Percentiles rank a stretch among this genome's conserved stretches.
Conservation (phyloP, 2,888 invertebrate species). For the Mystacides longicornis region DNA sequence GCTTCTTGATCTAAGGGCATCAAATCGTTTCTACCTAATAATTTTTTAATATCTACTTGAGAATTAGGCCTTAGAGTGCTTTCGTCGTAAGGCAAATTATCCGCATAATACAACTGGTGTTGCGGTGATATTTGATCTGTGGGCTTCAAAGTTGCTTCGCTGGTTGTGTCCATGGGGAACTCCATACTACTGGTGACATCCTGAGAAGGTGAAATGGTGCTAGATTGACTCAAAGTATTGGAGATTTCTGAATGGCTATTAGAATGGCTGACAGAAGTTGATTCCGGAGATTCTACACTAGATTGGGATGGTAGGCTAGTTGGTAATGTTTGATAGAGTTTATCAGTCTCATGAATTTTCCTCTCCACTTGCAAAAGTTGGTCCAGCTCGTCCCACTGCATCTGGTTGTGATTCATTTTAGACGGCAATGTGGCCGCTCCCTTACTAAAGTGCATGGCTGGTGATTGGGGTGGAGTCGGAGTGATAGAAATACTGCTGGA, state of each 20-base stretch:
- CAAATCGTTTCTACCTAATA: slow-evolving; percentile 25
- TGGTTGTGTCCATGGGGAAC: slow-evolving; percentile 8
- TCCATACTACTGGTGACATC: slow-evolving; percentile 13
- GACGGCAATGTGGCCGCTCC: slow-evolving; percentile 51
- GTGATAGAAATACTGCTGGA: slow-evolving; percentile 21
- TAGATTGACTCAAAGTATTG: slow-evolving; percentile 20
- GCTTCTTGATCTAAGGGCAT: slow-evolving; percentile 31
- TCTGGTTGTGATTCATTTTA: slow-evolving; percentile 56
- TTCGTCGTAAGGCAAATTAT: slow-evolving; percentile 20
- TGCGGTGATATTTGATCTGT: slow-evolving; percentile 17
- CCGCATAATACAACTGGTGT: slow-evolving; percentile 16
- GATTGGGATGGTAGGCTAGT: slow-evolving; percentile 51
- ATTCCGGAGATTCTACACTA: slow-evolving; percentile 30
- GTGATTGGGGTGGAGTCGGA: slow-evolving; percentile 26
- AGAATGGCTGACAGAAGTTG: slow-evolving; percentile 22
- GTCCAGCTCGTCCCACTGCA: slow-evolving; percentile 66
- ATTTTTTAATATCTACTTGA: slow-evolving; percentile 23
- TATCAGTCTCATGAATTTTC: slow-evolving; percentile 53
- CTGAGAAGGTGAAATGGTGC: slow-evolving; percentile 16
- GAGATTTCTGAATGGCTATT: slow-evolving; percentile 19
- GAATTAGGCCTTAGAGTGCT: slow-evolving; percentile 20
- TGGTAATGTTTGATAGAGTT: slow-evolving; percentile 66
- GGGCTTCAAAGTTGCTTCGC: slow-evolving; percentile 21
- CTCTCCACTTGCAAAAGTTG: slow-evolving; percentile 63
- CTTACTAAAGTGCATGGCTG: slow-evolving; percentile 30